Evolutionary conservation across 2,888 invertebrate genomes (phyloP), one percentile per base, ranked within the genome.

Genomic region (Cheilosia variabilis): DNA sequence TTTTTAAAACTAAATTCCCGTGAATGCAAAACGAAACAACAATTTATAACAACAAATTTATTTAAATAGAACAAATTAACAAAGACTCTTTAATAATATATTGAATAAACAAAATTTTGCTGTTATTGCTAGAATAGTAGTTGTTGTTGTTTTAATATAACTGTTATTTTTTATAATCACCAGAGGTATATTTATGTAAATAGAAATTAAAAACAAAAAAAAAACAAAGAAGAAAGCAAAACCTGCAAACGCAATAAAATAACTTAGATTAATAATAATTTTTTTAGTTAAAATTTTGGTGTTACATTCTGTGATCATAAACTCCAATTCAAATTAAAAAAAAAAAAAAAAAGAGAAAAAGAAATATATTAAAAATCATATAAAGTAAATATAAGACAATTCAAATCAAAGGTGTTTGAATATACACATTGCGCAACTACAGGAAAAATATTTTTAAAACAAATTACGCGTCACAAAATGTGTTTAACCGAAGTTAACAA

Each of bases 251-350:
- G 76, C 81, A 86, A 81, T 81, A 86, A 86, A 57, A 73, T 76
- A 63, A 75, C 31, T 50, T 81, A 81, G 73, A 66, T 55, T 53
- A 81, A 87, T 58, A 50, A 68, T 71, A 62, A 63, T 53, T 77
- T 66, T 58, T 68, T 86, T 76, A 66, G 72, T 86, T 77, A 10
- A 80, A 76, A 86, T 87, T 87, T 87, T 82, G 82, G 87, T 87
- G 82, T 87, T 87, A 87, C 73, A 82, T 87, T 87, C 87, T 87
- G 87, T 87, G 87, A 87, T 87, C 82, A 80, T 86, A 87, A 68
- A 88, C 73, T 82, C 82, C 87, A 83, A 88, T 86, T 79, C 77
- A 87, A 87, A 86, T 80, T 84, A 55, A 73, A 83, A 47, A 57
- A 69, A 58, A 72, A 83, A 47, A 45, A 27, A 58, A 72, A 83